Conservation (phyloP, 2,797 vertebrate species). For the Xenentodon cancila region DNA sequence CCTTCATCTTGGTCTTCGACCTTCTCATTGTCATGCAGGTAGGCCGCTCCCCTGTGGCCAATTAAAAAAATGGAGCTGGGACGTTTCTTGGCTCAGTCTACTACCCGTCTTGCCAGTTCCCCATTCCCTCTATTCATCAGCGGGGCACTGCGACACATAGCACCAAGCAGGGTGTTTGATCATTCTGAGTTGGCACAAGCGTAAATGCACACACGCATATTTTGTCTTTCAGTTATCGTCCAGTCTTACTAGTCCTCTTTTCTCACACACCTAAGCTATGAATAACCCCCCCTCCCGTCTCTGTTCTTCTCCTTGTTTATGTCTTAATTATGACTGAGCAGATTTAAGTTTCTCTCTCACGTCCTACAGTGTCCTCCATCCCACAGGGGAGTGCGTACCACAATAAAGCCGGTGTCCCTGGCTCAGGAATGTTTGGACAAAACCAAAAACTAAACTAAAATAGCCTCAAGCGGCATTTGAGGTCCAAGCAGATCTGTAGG, state of each 20-base stretch:
- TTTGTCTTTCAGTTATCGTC: constrained; percentile 6
- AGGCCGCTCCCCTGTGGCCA: constrained; percentile 71
- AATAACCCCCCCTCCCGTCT: constrained; percentile 22
- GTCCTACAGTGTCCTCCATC: constrained; percentile 52
- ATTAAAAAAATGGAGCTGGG: constrained; percentile 67
- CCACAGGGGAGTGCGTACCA: constrained; percentile 60
- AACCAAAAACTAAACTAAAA: constrained; percentile 33
- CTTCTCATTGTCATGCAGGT: constrained; percentile 99
- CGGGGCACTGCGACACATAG: constrained; percentile 64
- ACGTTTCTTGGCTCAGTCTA: constrained; percentile 60
- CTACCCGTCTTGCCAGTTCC: constrained; percentile 53
- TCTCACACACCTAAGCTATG: constrained; percentile 34
- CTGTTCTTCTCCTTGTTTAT: constrained; percentile 31
- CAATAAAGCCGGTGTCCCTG: constrained; percentile 70
- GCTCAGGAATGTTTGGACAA: constrained; percentile 74
- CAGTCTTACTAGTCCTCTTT: constrained; percentile 16
- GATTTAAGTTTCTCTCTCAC: constrained; percentile 45
- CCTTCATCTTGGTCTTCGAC: constrained; percentile 99
- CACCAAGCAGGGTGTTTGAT: constrained; percentile 62
- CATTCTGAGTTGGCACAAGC: constrained; percentile 54
- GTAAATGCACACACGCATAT: constrained; percentile 23
- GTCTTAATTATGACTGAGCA: constrained; percentile 69
- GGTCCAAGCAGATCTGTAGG: no score
- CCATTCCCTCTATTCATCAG: constrained; percentile 59
- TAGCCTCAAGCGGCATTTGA: not conserved